A percentile compares a stretch with the other conserved stretches of the same genome.
These are phyloP conservation scores for Anoplophora glabripennis DNA, from an alignment of 1,140 invertebrate genomes.

Conservation along the genomic window DNA sequence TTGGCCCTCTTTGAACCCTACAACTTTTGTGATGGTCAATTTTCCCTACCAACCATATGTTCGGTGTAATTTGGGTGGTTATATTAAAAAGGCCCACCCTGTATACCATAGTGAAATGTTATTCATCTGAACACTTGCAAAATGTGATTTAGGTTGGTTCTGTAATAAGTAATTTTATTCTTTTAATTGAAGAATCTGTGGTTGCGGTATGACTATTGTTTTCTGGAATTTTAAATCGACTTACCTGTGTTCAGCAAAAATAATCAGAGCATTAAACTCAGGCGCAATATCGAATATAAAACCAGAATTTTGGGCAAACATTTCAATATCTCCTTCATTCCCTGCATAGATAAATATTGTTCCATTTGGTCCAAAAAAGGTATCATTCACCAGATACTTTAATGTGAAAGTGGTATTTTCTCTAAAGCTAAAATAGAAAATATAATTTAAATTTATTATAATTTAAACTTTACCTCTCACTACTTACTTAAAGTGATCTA, in stretches of 20 bases:
- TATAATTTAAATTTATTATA: background rate
- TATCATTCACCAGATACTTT: slow-evolving; percentile 80
- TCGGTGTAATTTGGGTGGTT: too few species aligned
- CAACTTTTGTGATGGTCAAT: too few species aligned
- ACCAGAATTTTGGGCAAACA: slow-evolving; percentile 91
- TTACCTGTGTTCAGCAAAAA: slow-evolving; percentile 92
- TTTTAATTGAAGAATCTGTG: too few species aligned
- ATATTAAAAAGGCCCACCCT: too few species aligned
- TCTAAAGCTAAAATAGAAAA: slow-evolving; percentile 64
- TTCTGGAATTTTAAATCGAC: too few species aligned
- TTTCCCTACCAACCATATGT: too few species aligned
- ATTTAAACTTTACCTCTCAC: background rate
- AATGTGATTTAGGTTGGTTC: too few species aligned
- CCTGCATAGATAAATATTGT: slow-evolving; percentile 97
- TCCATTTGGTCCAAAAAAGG: slow-evolving; percentile 61
- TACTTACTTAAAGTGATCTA: slow-evolving; percentile 57
- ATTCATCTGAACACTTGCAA: too few species aligned
- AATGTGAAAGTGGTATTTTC: slow-evolving; percentile 71
- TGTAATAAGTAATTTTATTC: too few species aligned
- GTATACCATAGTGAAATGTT: too few species aligned
- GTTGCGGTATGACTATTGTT: too few species aligned
- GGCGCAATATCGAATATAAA: slow-evolving; percentile 91
- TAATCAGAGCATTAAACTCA: slow-evolving; percentile 74
- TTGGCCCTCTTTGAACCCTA: too few species aligned
- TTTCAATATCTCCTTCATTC: slow-evolving; percentile 92